Evolutionary conservation across 2,797 vertebrate genomes (phyloP), one percentile per base, ranked within the genome.

Genomic region (Cryptoprocta ferox): DNA sequence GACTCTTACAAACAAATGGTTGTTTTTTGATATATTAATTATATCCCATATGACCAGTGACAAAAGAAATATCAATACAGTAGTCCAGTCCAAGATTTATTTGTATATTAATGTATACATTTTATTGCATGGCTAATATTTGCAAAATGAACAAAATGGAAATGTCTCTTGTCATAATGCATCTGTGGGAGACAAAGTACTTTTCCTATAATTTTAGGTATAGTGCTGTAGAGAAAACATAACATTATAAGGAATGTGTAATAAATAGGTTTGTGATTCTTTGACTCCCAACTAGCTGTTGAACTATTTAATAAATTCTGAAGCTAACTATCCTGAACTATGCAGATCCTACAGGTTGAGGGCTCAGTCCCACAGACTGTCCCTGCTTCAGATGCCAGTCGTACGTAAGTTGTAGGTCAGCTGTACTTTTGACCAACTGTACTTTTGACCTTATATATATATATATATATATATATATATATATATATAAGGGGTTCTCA

Each of bases 201-300:
- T 93, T 91, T 78, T 7, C 24, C n/a, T 75, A 11, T 80, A n/a
- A 94, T 84, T 89, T 94, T 89, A 78, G 15, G 6, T 65, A 81
- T 28, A 21, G 5, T 84, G 32, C 19, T 93, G 5, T 42, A 10
- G n/a, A 87, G 21, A 48, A 83, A 42, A 68, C 4, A 32, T 0
- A 39, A 2, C 8, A 70, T 68, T 56, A 50, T 39, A 93, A 59
- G 28, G 1, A 86, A 86, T 75, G n/a, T 35, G 24, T 82, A 53
- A 48, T 24, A 24, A 82, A 42, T 28, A 92, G 2, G 1, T 59
- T 9, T 42, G 8, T 10, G 42, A 19, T 42, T 73, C 18, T 88
- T 18, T 78, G 5, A 71, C 6, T 65, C 12, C 12, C 7, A 39
- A 28, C 4, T 13, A 16, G 3, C 15, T 50, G 26, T 45, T 6